These are phyloP conservation scores for Drosophila fulvimacula DNA, from an alignment of 2,888 invertebrate species.

Conservation along the genomic window DNA sequence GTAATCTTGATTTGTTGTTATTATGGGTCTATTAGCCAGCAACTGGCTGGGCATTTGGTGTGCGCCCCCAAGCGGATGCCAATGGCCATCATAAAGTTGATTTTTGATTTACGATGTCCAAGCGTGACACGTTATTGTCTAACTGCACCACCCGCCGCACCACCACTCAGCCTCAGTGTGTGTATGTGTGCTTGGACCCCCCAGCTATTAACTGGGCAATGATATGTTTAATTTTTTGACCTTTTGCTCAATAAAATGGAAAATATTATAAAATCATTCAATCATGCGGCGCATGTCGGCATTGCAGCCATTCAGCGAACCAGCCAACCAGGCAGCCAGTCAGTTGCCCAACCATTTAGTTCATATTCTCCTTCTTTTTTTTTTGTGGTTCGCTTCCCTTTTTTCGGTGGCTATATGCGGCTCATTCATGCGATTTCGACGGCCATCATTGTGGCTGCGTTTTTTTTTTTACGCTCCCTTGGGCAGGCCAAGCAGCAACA, in stretches of 20 bases:
- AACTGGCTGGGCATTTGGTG: conserved; percentile 8
- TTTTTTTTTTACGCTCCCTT: conserved; percentile 10
- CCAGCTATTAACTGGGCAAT: conserved; percentile 21
- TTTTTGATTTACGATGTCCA: conserved; percentile 65
- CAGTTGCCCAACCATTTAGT: conserved; percentile 17
- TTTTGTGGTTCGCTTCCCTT: background rate
- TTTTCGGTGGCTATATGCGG: conserved; percentile 39
- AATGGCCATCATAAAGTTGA: conserved; percentile 56
- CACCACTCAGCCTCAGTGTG: background rate
- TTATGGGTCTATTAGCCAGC: conserved; percentile 43
- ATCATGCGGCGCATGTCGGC: conserved; percentile 61
- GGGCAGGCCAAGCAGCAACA: conserved; percentile 17
- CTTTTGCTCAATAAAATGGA: conserved; percentile 65
- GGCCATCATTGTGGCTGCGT: conserved; percentile 39
- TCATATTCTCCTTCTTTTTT: background rate
- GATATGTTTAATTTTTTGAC: conserved; percentile 57
- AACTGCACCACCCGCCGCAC: conserved; percentile 3
- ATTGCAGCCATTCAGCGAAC: conserved; percentile 27
- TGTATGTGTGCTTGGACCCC: background rate
- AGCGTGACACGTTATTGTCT: conserved; percentile 70
- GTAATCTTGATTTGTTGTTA: conserved; percentile 23
- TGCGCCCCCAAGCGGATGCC: conserved; percentile 30
- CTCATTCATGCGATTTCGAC: conserved; percentile 63
- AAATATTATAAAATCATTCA: conserved; percentile 72
- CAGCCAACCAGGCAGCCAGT: background rate